Conservation (phyloP, 2,113 vertebrate genomes). For the Theristicus caerulescens region DNA sequence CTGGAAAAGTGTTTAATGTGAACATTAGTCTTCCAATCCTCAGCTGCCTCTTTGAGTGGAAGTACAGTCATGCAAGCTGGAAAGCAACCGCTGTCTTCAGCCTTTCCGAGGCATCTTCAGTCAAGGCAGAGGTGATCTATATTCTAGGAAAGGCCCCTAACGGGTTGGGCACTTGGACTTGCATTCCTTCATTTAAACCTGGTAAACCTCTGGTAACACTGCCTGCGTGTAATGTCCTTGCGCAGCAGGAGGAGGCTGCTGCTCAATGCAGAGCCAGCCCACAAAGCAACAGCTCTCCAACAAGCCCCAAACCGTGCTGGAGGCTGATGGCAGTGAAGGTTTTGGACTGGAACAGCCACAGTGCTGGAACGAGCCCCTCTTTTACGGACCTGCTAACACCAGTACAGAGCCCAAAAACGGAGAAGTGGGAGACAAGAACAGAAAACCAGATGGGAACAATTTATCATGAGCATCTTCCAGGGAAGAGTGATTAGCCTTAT, state of each 20-base stretch:
- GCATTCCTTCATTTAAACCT: background rate
- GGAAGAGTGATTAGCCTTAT: slow-evolving; percentile 42
- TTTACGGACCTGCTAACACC: background rate
- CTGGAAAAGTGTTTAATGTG: background rate
- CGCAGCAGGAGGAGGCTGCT: background rate
- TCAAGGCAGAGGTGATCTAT: background rate
- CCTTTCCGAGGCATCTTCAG: background rate
- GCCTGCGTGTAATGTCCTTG: background rate
- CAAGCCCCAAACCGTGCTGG: fast-evolving
- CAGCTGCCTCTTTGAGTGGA: background rate
- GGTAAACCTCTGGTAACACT: background rate
- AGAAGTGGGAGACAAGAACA: background rate
- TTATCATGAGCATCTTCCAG: slow-evolving; percentile 31
- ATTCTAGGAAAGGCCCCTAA: background rate
- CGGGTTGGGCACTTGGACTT: fast-evolving
- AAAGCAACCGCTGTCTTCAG: background rate
- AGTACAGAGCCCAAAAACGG: background rate
- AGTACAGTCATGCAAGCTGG: background rate
- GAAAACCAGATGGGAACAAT: slow-evolving; percentile 24
- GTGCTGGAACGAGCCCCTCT: background rate
- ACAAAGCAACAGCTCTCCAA: background rate
- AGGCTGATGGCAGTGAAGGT: background rate
- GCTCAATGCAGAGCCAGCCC: fast-evolving
- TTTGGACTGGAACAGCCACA: background rate
- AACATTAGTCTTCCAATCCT: background rate